Conservation (phyloP, 2,888 invertebrate species). For the Idaea aversata region DNA sequence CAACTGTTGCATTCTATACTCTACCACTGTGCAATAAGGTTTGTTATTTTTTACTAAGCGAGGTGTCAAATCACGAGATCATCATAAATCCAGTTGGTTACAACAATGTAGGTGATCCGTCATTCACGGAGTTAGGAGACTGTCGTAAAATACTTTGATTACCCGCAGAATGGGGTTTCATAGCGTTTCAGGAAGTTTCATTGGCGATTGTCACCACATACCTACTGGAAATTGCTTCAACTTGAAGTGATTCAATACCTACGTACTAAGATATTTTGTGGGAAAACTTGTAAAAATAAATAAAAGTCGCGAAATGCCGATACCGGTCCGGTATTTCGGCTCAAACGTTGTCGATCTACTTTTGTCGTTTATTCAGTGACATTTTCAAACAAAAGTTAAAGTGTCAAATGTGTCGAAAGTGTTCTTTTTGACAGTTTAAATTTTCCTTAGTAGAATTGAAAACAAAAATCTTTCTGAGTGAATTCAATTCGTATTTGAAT, state of each 20-base stretch:
- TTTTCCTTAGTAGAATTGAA: not conserved
- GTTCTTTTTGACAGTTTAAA: not conserved
- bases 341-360: too few relatives aligned
- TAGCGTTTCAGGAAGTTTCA: not conserved
- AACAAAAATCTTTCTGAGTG: not conserved
- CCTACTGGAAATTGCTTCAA: not conserved
- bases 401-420: not conserved
- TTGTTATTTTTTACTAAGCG: not conserved
- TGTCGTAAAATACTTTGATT: not conserved
- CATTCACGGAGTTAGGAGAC: conserved; percentile 10
- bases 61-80: conserved; percentile 23
- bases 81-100: conserved; percentile 33
- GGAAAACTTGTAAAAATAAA: too few relatives aligned
- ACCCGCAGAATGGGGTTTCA: not conserved
- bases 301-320: too few relatives aligned
- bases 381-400: not conserved
- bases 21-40: not conserved
- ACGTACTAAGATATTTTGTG: too few relatives aligned
- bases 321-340: too few relatives aligned
- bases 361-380: too few relatives aligned
- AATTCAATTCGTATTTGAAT: not conserved
- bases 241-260: not conserved
- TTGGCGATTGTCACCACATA: not conserved
- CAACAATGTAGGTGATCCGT: conserved; percentile 23
- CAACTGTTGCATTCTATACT: not conserved